phyloP scores from a whole-genome alignment of 1,140 invertebrate species.

The Bombus fervidus region DNA sequence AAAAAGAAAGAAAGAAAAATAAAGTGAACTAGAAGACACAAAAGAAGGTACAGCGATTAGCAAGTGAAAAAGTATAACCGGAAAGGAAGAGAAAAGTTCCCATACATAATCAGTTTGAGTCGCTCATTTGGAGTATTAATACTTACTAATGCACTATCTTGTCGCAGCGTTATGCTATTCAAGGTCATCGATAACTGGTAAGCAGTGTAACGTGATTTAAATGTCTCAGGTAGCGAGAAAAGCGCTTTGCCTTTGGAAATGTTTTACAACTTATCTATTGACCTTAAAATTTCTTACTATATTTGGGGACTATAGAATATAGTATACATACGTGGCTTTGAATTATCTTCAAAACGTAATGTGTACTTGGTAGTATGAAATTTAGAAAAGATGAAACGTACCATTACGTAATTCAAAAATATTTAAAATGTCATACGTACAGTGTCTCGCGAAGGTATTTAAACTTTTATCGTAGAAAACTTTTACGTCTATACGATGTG shows the following conservation, averaged over 20 bases:
- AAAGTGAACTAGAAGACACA: too few relatives aligned
- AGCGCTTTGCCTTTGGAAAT: not conserved
- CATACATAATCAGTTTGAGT: too few relatives aligned
- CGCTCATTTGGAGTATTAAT: not conserved
- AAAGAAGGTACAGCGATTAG: not conserved
- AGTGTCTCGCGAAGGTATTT: not conserved
- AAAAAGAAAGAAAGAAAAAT: not conserved
- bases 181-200: not conserved
- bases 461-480: not conserved
- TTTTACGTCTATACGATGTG: too few relatives aligned
- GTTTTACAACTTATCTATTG: too few relatives aligned
- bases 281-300: not conserved
- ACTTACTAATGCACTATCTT: too few relatives aligned
- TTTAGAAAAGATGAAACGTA: not conserved
- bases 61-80: not conserved
- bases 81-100: not conserved
- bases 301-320: not conserved
- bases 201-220: not conserved
- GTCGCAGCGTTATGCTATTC: not conserved
- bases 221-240: not conserved
- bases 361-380: too few relatives aligned
- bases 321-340: not conserved
- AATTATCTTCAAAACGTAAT: too few relatives aligned
- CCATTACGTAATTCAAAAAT: not conserved
- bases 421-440: not conserved